phyloP scores from a whole-genome alignment of 2,113 vertebrate species.

The Podocnemis expansa region DNA sequence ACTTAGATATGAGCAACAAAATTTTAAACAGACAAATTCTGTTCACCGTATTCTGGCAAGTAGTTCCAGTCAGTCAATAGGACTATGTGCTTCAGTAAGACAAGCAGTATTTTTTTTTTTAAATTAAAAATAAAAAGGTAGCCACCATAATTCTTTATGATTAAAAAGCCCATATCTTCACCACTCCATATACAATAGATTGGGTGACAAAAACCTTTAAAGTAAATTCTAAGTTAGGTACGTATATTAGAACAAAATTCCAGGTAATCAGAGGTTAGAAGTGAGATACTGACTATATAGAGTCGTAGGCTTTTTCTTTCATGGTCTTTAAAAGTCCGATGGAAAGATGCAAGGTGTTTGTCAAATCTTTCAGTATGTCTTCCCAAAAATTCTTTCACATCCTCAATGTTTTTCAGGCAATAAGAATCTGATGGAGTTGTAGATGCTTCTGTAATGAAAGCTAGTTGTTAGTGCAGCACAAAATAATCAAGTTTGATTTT shows the following conservation, averaged over 20 bases:
- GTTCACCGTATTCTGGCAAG: neutral
- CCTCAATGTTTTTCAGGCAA: conserved; percentile 89
- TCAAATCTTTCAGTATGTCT: conserved; percentile 89
- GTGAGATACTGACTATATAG: conserved; percentile 87
- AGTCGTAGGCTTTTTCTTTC: conserved; percentile 93
- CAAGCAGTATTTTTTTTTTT: neutral
- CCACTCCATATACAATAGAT: neutral
- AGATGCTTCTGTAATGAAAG: conserved; percentile 77
- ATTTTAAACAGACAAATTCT: neutral
- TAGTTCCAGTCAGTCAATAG: neutral
- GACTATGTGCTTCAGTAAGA: neutral
- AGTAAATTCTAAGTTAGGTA: neutral
- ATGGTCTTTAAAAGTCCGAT: conserved; percentile 86
- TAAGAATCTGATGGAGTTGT: conserved; percentile 72
- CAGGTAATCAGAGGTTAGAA: neutral
- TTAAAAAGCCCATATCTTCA: neutral
- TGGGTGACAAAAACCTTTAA: neutral
- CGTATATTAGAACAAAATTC: neutral
- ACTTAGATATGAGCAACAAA: neutral
- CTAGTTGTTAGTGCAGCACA: conserved; percentile 15
- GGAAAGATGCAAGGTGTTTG: conserved; percentile 85
- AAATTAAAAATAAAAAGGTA: neutral
- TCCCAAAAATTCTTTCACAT: conserved; percentile 91
- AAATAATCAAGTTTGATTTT: rapidly evolving
- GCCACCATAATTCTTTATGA: neutral